Conservation (phyloP, 2,113 vertebrate species). For the Bubalus kerabau region DNA sequence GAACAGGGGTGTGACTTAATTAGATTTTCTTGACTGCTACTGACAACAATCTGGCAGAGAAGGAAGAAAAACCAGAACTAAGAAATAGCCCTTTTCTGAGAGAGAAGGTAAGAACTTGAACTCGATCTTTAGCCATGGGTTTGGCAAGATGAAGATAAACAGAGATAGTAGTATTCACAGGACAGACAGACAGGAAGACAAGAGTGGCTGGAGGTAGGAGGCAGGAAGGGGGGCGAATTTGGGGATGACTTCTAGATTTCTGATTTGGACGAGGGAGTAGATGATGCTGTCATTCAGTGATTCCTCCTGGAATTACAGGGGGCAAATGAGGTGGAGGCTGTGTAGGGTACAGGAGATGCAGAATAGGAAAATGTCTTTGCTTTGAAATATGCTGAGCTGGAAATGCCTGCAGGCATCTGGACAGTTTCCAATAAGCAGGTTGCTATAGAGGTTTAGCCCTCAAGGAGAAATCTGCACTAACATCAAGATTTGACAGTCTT, state of each 20-base stretch:
- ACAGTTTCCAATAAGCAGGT: neutral
- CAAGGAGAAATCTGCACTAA: neutral
- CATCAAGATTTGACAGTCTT: neutral
- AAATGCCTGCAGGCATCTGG: neutral
- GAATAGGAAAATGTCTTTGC: neutral
- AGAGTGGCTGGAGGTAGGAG: neutral
- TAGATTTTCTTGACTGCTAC: neutral
- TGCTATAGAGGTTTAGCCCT: neutral
- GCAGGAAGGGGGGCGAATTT: neutral
- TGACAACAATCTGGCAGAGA: neutral
- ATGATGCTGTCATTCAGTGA: accelerated
- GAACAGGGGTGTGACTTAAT: neutral
- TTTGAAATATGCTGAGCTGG: neutral
- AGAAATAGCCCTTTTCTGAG: neutral
- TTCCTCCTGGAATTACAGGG: neutral
- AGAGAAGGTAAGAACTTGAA: neutral
- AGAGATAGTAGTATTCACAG: neutral
- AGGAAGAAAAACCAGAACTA: neutral
- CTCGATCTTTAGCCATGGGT: neutral
- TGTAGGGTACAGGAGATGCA: accelerated
- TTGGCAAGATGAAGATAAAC: neutral
- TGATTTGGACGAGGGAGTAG: neutral
- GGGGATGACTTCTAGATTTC: neutral
- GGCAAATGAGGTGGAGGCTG: neutral
- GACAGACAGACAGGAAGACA: neutral